phyloP scores from a whole-genome alignment of 2,113 vertebrate species.

The Anser brachyrhynchus region DNA sequence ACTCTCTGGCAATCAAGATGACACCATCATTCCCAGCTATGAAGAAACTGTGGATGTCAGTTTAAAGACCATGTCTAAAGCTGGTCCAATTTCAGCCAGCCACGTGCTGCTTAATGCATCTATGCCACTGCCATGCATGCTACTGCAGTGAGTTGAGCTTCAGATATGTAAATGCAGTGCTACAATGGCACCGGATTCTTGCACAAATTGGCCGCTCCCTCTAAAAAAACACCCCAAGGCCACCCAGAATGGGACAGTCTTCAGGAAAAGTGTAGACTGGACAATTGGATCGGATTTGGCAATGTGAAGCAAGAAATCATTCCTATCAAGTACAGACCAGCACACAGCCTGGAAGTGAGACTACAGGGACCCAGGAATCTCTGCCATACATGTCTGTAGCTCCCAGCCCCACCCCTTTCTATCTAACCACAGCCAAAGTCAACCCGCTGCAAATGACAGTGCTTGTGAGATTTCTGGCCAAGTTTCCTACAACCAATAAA shows the following conservation, averaged over 20 bases:
- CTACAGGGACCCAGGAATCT: background rate
- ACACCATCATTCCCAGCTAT: background rate
- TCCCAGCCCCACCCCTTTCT: background rate
- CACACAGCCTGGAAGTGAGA: background rate
- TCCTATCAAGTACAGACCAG: background rate
- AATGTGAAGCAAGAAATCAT: background rate
- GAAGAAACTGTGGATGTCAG: background rate
- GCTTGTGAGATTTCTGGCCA: background rate
- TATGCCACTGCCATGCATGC: fast-evolving
- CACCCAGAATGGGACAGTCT: fast-evolving
- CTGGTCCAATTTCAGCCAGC: background rate
- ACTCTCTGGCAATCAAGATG: background rate
- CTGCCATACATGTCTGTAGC: background rate
- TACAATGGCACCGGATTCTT: background rate
- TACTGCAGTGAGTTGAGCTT: fast-evolving
- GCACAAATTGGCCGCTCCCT: background rate
- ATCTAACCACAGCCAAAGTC: background rate
- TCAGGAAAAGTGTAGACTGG: background rate
- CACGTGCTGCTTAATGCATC: background rate
- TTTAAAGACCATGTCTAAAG: background rate
- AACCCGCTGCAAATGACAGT: background rate
- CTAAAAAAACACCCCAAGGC: background rate
- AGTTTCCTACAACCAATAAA: background rate
- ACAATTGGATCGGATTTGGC: background rate
- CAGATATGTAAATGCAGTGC: background rate